phyloP scores from a whole-genome alignment of 2,113 vertebrate genomes.

The Malaclemys terrapin region DNA sequence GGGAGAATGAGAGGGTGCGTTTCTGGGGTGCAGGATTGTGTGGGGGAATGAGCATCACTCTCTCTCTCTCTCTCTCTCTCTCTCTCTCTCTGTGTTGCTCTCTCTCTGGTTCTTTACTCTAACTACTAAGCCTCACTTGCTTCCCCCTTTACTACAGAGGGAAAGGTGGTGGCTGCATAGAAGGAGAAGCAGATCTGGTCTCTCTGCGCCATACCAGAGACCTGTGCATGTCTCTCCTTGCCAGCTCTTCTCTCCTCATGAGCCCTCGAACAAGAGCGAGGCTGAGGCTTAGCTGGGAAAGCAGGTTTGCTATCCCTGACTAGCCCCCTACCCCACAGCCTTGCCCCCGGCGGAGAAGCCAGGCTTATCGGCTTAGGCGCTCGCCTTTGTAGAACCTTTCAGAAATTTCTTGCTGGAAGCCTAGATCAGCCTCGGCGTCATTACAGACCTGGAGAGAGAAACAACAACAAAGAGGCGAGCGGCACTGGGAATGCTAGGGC shows the following conservation, averaged over 20 bases:
- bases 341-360: background rate
- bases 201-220: background rate
- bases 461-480: background rate
- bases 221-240: background rate
- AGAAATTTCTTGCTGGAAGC: background rate
- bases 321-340: background rate
- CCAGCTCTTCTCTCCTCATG: background rate
- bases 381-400: background rate
- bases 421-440: background rate
- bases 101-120: background rate
- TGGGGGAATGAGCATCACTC: fast-evolving
- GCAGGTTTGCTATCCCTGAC: background rate
- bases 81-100: background rate
- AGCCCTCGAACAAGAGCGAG: background rate
- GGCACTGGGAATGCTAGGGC: background rate
- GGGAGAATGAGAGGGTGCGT: background rate
- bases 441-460: background rate
- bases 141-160: background rate
- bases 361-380: background rate
- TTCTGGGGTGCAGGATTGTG: background rate
- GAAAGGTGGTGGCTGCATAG: fast-evolving
- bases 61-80: no score
- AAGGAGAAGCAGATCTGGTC: fast-evolving
- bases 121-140: background rate
- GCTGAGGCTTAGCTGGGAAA: background rate